Conservation (phyloP, 2,797 vertebrate genomes). For the Graptemys geographica region DNA sequence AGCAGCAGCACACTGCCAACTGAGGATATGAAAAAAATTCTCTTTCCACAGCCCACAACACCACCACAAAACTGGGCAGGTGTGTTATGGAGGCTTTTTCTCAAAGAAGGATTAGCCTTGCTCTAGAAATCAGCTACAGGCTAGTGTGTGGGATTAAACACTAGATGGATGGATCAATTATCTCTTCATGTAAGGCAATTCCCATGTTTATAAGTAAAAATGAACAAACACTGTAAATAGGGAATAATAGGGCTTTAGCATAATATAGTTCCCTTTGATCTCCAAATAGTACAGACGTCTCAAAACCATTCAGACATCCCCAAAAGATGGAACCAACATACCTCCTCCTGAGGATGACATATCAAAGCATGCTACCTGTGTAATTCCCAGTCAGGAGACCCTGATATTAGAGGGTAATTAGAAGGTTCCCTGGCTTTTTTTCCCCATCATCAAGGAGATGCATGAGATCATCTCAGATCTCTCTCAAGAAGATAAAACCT, state of each 20-base stretch:
- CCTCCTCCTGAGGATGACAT: background rate
- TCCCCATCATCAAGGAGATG: background rate
- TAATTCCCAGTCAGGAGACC: background rate
- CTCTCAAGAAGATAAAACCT: background rate
- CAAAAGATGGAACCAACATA: background rate
- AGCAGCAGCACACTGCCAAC: background rate
- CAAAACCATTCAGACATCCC: rapidly evolving
- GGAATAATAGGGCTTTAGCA: background rate
- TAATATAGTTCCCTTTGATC: background rate
- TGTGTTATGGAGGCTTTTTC: background rate
- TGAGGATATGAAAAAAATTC: background rate
- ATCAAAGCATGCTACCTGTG: background rate
- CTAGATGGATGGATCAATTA: background rate
- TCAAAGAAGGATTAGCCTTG: background rate
- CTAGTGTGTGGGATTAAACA: background rate
- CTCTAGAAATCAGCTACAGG: background rate
- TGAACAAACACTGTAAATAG: background rate
- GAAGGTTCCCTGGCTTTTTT: background rate
- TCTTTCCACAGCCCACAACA: background rate
- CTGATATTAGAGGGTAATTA: background rate
- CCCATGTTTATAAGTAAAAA: background rate
- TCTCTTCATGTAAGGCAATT: background rate
- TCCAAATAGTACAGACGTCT: background rate
- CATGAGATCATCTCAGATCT: background rate
- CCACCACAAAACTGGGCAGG: background rate